Conservation (phyloP, 2,797 vertebrate genomes). For the Intellagama lesueurii region DNA sequence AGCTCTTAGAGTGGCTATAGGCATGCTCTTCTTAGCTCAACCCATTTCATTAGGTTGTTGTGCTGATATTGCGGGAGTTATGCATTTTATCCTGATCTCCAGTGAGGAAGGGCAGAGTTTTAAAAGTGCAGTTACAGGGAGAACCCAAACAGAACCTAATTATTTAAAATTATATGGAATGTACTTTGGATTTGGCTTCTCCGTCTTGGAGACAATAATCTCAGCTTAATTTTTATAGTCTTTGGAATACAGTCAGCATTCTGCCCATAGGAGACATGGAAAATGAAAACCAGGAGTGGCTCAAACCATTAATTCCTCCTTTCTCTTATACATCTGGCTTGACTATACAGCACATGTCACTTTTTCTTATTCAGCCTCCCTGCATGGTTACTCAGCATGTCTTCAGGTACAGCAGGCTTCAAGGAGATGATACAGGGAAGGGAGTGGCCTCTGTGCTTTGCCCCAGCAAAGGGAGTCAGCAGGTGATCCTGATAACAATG, state of each 20-base stretch:
- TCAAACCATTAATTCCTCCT: neutral
- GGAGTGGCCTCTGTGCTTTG: conserved; percentile 52
- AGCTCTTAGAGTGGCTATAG: too few relatives aligned
- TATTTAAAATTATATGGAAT: neutral
- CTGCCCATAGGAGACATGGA: neutral
- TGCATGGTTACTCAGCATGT: neutral
- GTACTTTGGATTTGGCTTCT: neutral
- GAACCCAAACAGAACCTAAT: neutral
- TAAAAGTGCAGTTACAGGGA: neutral
- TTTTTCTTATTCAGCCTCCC: neutral
- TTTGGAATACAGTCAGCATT: conserved; percentile 18
- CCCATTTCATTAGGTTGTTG: neutral
- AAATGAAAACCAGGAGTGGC: conserved; percentile 1
- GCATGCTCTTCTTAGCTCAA: neutral
- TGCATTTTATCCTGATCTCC: neutral
- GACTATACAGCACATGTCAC: neutral
- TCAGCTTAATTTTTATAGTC: neutral
- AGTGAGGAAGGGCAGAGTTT: neutral
- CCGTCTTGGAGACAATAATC: neutral
- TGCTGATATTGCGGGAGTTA: neutral
- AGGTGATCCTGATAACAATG: conserved; percentile 22
- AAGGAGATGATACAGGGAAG: conserved; percentile 44
- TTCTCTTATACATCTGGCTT: conserved; percentile 6
- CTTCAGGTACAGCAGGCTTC: neutral
- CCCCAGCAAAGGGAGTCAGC: neutral